Base-by-base conservation (phyloP, 2,797 vertebrate species). In the Dipus sagitta region DNA sequence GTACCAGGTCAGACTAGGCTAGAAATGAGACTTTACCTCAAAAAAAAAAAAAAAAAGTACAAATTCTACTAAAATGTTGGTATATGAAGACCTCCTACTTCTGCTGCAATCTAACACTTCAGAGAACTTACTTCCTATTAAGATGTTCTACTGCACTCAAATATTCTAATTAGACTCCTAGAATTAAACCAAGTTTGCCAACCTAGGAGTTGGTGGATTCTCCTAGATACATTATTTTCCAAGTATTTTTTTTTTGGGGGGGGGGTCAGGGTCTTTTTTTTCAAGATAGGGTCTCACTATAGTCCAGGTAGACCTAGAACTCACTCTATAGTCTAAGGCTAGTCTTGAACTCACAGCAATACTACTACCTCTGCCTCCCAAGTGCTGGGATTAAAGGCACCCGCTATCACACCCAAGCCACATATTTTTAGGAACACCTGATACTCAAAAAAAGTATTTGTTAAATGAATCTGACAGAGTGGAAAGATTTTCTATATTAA, bases 141-240 rank as follows among this genome's bases (percentile, higher is more conserved):
- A 80, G 13, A 89, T 58, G 58, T 72, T 38, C 62, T 21, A 64
- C 47, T 65, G 20, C 30, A 26, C 26, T 14, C 15, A 64, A 84
- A 86, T 74, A 23, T 64, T 91, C 58, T 34, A 2, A 62, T 32
- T 6, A 88, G 42, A 71, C 26, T 4, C 38, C 26, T 28, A 67
- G 47, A 94, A 90, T 80, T 88, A 82, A 81, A 95, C 17, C 1
- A 90, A 65, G 24, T 26, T 20, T 87, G 42, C 81, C 47, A 62
- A 80, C 24, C 26, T 84, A 30, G 17, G 74, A 70, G 54, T 64
- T 71, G 86, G 24, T 28, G 15, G 17, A 38, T 18, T 91, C 26
- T 90, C 93, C 62, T 68, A 34, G 24, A 11, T 60, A 72, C 21
- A 86, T 2, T 47, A 3, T 86, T 68, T 86, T 65, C 65, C 71